Evolutionary conservation across 2,797 vertebrate species (phyloP).

Genomic region (Trachurus trachurus): DNA sequence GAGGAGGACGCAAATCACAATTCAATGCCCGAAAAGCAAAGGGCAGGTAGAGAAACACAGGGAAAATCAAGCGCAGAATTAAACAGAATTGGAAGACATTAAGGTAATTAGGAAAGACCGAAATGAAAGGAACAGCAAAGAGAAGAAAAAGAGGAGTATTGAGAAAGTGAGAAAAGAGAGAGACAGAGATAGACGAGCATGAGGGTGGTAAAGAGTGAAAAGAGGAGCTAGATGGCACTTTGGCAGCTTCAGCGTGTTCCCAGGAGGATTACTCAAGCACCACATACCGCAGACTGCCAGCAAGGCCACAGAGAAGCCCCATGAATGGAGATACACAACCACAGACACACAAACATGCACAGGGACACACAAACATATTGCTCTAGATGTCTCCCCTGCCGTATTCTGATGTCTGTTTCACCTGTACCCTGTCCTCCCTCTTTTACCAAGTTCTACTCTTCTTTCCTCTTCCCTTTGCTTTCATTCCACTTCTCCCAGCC

Average conservation of each 20-base stretch:
- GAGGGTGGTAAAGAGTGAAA: slow-evolving; percentile 68
- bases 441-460: slow-evolving; percentile 7
- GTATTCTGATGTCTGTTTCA: slow-evolving; percentile 41
- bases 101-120: slow-evolving; percentile 39
- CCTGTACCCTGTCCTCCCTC: slow-evolving; percentile 41
- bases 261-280: slow-evolving; percentile 87
- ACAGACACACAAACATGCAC: slow-evolving; percentile 27
- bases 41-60: not conserved
- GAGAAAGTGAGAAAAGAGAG: slow-evolving; percentile 39
- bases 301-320: slow-evolving; percentile 64
- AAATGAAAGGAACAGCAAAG: slow-evolving; percentile 40
- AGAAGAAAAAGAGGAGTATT: slow-evolving; percentile 31
- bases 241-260: slow-evolving; percentile 84
- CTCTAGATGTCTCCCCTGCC: slow-evolving; percentile 27
- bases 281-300: slow-evolving; percentile 76
- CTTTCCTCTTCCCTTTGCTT: slow-evolving; percentile 1
- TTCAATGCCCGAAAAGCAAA: slow-evolving; percentile 12
- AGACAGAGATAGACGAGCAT: slow-evolving; percentile 55
- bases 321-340: slow-evolving; percentile 70
- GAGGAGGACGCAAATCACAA: slow-evolving; percentile 21
- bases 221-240: slow-evolving; percentile 83
- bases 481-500: slow-evolving; percentile 15
- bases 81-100: slow-evolving; percentile 47
- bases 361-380: slow-evolving; percentile 38
- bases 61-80: slow-evolving; percentile 11